Evolutionary conservation across 37 sponge, comb jelly and placozoan species (phyloP).

Genomic region (Halichondria panicea): DNA sequence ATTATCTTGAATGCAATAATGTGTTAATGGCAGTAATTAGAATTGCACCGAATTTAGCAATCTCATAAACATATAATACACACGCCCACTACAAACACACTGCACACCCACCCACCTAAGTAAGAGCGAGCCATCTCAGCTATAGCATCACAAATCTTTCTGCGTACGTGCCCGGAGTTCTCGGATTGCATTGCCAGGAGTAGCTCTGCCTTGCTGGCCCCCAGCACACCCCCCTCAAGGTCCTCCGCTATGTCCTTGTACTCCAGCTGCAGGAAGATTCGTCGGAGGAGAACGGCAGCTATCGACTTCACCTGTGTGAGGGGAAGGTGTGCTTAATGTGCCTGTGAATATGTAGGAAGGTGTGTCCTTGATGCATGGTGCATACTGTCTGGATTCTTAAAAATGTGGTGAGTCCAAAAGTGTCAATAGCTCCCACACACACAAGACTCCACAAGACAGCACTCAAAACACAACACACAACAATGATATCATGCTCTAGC

Average conservation of each 20-base stretch:
- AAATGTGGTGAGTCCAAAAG: too few relatives aligned
- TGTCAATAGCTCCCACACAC: too few relatives aligned
- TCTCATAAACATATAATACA: neutral
- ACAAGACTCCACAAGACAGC: too few relatives aligned
- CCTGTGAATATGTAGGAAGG: neutral
- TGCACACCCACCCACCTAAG: conserved; percentile 42
- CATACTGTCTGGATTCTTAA: neutral
- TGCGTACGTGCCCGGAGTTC: conserved; percentile 38
- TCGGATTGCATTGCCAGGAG: conserved; percentile 68
- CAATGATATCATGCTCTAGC: too few relatives aligned
- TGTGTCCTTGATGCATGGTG: neutral
- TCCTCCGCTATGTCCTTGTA: conserved; percentile 30
- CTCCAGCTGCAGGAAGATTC: conserved; percentile 60
- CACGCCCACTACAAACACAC: neutral
- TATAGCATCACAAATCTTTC: conserved; percentile 92
- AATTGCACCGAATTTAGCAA: neutral
- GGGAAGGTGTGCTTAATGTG: neutral
- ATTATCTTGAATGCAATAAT: too few relatives aligned
- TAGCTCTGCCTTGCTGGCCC: conserved; percentile 59
- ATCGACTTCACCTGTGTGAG: conserved; percentile 49
- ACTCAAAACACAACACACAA: too few relatives aligned
- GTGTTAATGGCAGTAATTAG: neutral
- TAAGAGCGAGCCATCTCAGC: conserved; percentile 92
- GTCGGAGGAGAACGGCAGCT: conserved; percentile 72
- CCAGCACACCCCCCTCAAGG: conserved; percentile 15